Evolutionary conservation across 1,140 invertebrate genomes (phyloP).

Genomic region (Drosophila trapezifrons): DNA sequence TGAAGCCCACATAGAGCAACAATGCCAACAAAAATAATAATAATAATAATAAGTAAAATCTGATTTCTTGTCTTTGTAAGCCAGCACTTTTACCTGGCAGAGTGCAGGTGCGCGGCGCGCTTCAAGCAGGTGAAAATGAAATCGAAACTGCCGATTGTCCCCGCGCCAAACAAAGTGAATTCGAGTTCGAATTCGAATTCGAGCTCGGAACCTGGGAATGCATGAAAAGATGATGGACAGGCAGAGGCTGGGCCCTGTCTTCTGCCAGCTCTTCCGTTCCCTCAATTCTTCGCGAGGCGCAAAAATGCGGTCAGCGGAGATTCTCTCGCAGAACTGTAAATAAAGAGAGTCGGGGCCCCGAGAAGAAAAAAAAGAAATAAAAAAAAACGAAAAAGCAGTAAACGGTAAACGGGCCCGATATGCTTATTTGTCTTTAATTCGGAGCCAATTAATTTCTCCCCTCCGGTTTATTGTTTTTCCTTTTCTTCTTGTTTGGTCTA

Average conservation of each 20-base stretch:
- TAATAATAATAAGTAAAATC: constrained; percentile 39
- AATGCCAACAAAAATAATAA: constrained; percentile 16
- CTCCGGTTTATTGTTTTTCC: constrained; percentile 25
- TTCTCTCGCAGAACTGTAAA: constrained; percentile 73
- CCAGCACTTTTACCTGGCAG: constrained; percentile 70
- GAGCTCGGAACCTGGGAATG: not conserved
- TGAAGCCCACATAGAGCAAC: constrained; percentile 49
- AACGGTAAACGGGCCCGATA: constrained; percentile 64
- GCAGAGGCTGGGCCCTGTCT: not conserved
- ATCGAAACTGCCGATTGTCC: constrained; percentile 61
- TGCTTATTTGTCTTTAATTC: constrained; percentile 74
- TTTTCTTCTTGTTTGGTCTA: not conserved
- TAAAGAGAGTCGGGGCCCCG: constrained; percentile 10
- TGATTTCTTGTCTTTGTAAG: constrained; percentile 49
- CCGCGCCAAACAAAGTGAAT: constrained; percentile 25
- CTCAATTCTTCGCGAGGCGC: constrained; percentile 54
- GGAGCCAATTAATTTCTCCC: constrained; percentile 77
- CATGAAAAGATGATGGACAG: constrained; percentile 39
- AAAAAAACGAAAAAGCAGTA: constrained; percentile 8
- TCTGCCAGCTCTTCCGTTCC: not conserved
- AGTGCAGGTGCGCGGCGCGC: constrained; percentile 14
- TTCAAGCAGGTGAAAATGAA: constrained; percentile 75
- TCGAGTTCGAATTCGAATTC: constrained; percentile 16
- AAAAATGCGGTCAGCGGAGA: constrained; percentile 75
- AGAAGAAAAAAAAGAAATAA: constrained; percentile 23